These are phyloP conservation scores for Phalanger gymnotis DNA, from an alignment of 2,797 vertebrate species.

Conservation along the genomic window DNA sequence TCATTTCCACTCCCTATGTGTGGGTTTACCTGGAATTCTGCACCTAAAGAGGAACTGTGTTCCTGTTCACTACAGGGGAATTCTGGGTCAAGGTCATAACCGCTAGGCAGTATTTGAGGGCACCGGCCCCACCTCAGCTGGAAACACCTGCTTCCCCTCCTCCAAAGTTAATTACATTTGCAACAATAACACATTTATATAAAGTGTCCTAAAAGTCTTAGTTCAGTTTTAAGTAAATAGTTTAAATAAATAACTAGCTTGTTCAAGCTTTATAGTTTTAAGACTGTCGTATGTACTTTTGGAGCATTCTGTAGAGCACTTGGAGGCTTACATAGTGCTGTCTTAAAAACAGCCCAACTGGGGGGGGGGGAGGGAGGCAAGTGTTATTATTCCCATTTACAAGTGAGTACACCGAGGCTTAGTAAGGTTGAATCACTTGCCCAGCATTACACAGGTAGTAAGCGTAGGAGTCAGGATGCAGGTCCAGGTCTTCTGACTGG, in stretches of 20 bases:
- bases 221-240: neutral
- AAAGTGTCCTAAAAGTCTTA: neutral
- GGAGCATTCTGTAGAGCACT: neutral
- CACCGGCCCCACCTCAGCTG: neutral
- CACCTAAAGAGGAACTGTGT: slow-evolving; percentile 32
- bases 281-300: neutral
- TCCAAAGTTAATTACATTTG: neutral
- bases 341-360: neutral
- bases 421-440: neutral
- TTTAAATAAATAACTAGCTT: neutral
- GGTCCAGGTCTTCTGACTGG: neutral
- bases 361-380: neutral
- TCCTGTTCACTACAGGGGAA: neutral
- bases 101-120: neutral
- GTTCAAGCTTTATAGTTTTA: neutral
- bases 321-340: neutral
- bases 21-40: neutral
- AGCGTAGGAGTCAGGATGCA: neutral
- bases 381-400: neutral
- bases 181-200: neutral
- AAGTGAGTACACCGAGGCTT: neutral
- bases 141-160: neutral
- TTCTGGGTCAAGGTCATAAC: neutral
- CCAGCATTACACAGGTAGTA: neutral
- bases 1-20: slow-evolving; percentile 30